Conservation (phyloP, 1,140 invertebrate species). For the Psix sp. region DNA sequence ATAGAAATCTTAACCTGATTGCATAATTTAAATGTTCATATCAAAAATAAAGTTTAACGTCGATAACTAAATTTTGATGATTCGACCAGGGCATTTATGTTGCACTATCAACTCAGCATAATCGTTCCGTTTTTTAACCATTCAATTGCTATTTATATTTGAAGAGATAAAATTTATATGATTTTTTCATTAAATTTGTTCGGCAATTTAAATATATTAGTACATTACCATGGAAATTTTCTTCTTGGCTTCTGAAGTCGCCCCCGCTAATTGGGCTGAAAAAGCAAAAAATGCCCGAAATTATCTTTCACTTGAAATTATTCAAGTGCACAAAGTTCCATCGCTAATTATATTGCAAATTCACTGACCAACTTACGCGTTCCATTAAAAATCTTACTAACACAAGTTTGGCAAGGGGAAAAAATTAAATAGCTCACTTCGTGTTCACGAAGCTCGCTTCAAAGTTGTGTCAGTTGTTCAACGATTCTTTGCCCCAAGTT, state of each 20-base stretch:
- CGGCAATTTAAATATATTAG: no score
- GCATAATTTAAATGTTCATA: slow-evolving; percentile 36
- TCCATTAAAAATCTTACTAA: slow-evolving; percentile 18
- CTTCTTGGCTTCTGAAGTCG: slow-evolving; percentile 9
- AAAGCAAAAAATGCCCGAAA: slow-evolving; percentile 15
- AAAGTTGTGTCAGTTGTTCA: slow-evolving; percentile 46
- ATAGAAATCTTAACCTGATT: slow-evolving; percentile 58
- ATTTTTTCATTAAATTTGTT: no score
- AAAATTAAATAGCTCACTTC: slow-evolving; percentile 32
- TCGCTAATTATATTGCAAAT: slow-evolving; percentile 34
- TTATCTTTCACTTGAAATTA: slow-evolving; percentile 18
- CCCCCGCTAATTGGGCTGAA: slow-evolving; percentile 16
- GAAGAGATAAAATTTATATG: no score
- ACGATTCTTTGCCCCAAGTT: slow-evolving; percentile 40
- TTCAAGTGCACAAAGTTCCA: slow-evolving; percentile 21
- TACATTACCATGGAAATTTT: no score
- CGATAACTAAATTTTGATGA: no score
- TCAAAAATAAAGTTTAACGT: slow-evolving; percentile 34
- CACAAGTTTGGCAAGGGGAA: slow-evolving; percentile 14
- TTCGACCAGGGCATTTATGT: no score
- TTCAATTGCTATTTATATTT: no score
- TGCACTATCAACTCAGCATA: no score
- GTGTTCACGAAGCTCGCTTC: slow-evolving; percentile 21
- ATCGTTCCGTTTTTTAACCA: no score
- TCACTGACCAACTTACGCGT: slow-evolving; percentile 29